Conservation (phyloP, 2,113 vertebrate species). For the Dipodomys ordii region DNA sequence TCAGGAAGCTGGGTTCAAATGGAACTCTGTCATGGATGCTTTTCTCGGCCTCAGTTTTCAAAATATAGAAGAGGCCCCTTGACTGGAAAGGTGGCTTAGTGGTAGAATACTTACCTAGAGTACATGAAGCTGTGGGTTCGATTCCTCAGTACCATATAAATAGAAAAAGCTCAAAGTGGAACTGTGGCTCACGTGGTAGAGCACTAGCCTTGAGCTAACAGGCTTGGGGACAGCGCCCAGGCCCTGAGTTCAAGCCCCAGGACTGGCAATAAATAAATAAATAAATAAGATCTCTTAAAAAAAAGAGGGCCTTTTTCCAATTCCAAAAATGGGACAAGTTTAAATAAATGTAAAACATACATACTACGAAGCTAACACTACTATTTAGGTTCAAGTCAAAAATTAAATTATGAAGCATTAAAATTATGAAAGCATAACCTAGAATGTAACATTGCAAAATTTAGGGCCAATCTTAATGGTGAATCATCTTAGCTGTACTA, state of each 20-base stretch:
- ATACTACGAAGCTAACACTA: neutral
- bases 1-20: neutral
- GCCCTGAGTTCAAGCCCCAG: no score
- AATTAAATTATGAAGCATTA: neutral
- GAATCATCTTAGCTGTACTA: slow-evolving; percentile 18
- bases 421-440: neutral
- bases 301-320: neutral
- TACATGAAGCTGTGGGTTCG: no score
- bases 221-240: no score
- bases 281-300: no score
- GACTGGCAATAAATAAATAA: no score
- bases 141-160: no score
- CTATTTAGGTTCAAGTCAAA: slow-evolving; percentile 20
- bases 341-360: neutral
- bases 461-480: neutral
- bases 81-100: no score
- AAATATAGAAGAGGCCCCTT: neutral
- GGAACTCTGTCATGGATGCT: neutral
- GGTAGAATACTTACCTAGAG: no score
- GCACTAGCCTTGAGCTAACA: no score
- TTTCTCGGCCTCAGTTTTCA: neutral
- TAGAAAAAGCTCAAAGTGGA: no score
- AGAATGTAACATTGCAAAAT: slow-evolving; percentile 12
- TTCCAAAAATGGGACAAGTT: neutral
- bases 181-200: no score